Conservation (phyloP, 2,888 invertebrate species). For the Sarcophaga subvicina region DNA sequence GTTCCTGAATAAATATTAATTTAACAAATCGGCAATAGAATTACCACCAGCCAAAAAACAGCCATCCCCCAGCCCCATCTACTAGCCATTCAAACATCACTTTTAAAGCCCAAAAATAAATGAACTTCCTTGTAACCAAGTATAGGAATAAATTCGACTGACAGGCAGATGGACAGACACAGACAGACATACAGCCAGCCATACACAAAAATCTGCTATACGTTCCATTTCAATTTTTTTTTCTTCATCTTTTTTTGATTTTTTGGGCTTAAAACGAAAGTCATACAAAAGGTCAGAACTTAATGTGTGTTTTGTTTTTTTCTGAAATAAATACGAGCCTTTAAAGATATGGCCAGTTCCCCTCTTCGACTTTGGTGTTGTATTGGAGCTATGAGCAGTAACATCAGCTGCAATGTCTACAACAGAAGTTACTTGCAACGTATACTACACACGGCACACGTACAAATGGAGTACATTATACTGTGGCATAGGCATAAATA, state of each 20-base stretch:
- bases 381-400: neutral
- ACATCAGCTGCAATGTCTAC: constrained; percentile 50
- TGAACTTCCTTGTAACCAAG: constrained; percentile 61
- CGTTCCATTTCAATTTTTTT: constrained; percentile 41
- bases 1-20: constrained; percentile 69
- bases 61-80: neutral
- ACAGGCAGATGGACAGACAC: constrained; percentile 8
- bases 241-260: neutral
- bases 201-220: constrained; percentile 17
- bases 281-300: constrained; percentile 69
- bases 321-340: constrained; percentile 40
- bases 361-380: constrained; percentile 20
- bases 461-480: neutral
- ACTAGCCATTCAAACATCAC: neutral
- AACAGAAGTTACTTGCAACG: constrained; percentile 42
- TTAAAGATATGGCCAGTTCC: constrained; percentile 37
- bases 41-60: constrained; percentile 46
- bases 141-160: constrained; percentile 34
- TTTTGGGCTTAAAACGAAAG: constrained; percentile 58
- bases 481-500: neutral
- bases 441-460: neutral
- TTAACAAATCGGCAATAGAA: constrained; percentile 71
- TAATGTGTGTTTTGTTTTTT: constrained; percentile 62
- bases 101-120: constrained; percentile 18
- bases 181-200: neutral